A percentile compares a stretch with the other conserved stretches of the same genome.
These are phyloP conservation scores for Tachuris rubrigastra DNA, from an alignment of 2,113 vertebrate genomes.

Conservation along the genomic window DNA sequence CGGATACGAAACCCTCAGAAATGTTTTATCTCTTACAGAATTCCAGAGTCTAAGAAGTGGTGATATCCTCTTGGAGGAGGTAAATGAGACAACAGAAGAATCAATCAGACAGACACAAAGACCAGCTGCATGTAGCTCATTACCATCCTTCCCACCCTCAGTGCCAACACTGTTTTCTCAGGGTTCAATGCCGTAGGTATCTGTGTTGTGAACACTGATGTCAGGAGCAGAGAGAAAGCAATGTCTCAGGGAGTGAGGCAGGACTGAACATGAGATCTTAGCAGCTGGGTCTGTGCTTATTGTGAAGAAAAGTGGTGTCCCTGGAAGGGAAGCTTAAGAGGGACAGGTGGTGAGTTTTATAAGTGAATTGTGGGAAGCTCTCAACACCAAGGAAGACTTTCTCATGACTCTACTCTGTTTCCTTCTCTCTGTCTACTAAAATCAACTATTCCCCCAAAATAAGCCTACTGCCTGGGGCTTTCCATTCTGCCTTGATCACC, in stretches of 20 bases:
- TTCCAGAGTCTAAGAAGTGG: constrained; percentile 33
- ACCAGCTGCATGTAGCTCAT: constrained; percentile 68
- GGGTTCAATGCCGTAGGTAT: constrained; percentile 71
- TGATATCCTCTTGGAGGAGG: constrained; percentile 62
- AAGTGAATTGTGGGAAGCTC: neutral
- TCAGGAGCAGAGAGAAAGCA: neutral
- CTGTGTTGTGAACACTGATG: neutral
- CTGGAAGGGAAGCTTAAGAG: neutral
- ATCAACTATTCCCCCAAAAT: constrained; percentile 76
- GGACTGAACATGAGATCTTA: neutral
- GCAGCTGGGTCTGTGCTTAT: neutral
- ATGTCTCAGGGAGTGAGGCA: neutral
- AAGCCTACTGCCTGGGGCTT: constrained; percentile 63
- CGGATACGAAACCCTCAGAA: neutral
- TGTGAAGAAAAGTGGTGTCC: neutral
- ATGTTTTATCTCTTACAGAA: constrained; percentile 8
- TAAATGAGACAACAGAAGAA: neutral
- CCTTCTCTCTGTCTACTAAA: constrained; percentile 54
- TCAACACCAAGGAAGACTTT: neutral
- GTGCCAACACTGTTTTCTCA: constrained; percentile 66
- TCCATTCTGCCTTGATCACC: constrained; percentile 68
- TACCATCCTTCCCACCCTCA: constrained; percentile 66
- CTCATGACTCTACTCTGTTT: neutral
- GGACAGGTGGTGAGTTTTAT: neutral
- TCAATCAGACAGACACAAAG: constrained; percentile 30